A percentile compares a stretch with the other conserved stretches of the same genome.
Evolutionary conservation across 2,797 vertebrate genomes (phyloP).

Genomic region (Gastrophryne carolinensis): DNA sequence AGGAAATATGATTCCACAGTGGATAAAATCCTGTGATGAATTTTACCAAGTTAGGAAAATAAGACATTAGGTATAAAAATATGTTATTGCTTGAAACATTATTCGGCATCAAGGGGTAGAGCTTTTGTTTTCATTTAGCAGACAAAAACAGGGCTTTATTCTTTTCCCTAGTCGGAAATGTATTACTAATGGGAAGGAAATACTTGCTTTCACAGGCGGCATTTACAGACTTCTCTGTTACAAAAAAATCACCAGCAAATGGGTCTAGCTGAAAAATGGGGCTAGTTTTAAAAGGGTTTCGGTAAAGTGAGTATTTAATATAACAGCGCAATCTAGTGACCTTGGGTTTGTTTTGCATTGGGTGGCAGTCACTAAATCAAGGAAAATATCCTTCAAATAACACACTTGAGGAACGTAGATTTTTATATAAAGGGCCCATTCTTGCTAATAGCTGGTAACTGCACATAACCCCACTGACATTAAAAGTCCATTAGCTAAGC

Average conservation of each 20-base stretch:
- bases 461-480: constrained; percentile 76
- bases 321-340: constrained; percentile 67
- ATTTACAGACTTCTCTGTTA: constrained; percentile 31
- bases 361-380: constrained; percentile 79
- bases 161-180: constrained; percentile 27
- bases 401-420: constrained; percentile 71
- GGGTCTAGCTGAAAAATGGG: constrained; percentile 15
- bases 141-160: constrained; percentile 29
- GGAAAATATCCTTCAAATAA: constrained; percentile 74
- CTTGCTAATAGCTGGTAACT: constrained; percentile 74
- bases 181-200: constrained; percentile 38
- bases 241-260: constrained; percentile 47
- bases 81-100: constrained; percentile 19
- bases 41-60: constrained; percentile 37
- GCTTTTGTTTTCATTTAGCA: constrained; percentile 8
- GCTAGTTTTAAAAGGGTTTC: constrained; percentile 57
- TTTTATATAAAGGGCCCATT: constrained; percentile 72
- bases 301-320: constrained; percentile 68
- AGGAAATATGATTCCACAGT: constrained; percentile 31
- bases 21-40: constrained; percentile 19
- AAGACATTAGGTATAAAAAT: constrained; percentile 38
- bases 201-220: constrained; percentile 30
- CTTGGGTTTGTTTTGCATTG: constrained; percentile 72
- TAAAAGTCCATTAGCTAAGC: constrained; percentile 89
- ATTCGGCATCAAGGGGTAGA: background rate